Percentiles rank a stretch among this genome's conserved stretches.
Conservation (phyloP, 2,113 vertebrate genomes). For the Phalacrocorax pelagicus region DNA sequence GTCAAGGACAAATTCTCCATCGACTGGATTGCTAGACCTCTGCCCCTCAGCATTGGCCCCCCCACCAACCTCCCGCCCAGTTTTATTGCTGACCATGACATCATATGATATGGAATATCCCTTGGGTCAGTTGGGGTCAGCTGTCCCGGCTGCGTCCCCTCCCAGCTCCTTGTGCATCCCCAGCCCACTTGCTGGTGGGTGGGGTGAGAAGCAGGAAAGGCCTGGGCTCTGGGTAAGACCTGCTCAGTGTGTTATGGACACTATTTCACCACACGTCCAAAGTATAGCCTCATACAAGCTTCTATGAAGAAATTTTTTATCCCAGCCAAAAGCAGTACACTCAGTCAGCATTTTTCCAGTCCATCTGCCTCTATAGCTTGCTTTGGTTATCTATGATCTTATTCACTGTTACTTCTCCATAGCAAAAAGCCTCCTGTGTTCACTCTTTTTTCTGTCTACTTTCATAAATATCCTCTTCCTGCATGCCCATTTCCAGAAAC, state of each 20-base stretch:
- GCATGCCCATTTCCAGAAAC: background rate
- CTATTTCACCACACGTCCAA: background rate
- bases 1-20: background rate
- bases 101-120: too few relatives aligned
- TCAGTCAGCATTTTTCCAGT: background rate
- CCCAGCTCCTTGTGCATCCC: background rate
- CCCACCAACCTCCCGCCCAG: background rate
- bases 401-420: background rate
- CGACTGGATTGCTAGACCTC: background rate
- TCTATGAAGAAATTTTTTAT: background rate
- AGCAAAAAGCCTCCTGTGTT: background rate
- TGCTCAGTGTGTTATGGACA: background rate
- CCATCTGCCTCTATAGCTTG: background rate
- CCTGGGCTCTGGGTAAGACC: background rate
- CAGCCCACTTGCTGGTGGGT: rapidly evolving
- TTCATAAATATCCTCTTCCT: background rate
- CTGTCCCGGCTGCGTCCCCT: background rate
- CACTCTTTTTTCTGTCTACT: background rate
- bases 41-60: background rate
- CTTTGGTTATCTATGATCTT: background rate
- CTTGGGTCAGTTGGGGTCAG: background rate
- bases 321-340: background rate
- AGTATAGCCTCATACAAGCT: background rate
- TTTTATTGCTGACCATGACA: background rate
- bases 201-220: background rate